Conservation (phyloP, 2,888 invertebrate species). For the Hirtodrosophila trivittata region DNA sequence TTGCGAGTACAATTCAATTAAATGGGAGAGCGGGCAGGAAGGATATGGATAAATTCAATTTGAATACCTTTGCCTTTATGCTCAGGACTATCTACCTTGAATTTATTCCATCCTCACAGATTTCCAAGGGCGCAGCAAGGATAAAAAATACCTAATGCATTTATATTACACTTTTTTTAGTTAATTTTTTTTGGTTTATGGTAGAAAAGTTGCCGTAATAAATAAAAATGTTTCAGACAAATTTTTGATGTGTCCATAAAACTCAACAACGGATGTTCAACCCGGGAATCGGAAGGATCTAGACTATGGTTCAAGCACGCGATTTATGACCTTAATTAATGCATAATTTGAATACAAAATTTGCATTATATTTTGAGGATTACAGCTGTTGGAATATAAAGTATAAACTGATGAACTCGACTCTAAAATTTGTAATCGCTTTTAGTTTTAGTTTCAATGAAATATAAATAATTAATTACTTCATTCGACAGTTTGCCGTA, state of each 20-base stretch:
- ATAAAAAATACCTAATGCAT: slow-evolving; percentile 49
- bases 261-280: slow-evolving; percentile 2
- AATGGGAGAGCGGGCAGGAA: slow-evolving; percentile 30
- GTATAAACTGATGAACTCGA: not conserved
- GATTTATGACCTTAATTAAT: slow-evolving; percentile 34
- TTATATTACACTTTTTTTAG: slow-evolving; percentile 42
- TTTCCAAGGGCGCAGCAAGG: slow-evolving; percentile 13
- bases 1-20: slow-evolving; percentile 69
- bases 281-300: not conserved
- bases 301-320: not conserved
- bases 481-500: too few species aligned
- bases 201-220: slow-evolving; percentile 49
- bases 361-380: not conserved
- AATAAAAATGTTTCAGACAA: slow-evolving; percentile 54
- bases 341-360: not conserved
- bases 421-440: too few species aligned
- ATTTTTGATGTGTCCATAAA: slow-evolving; percentile 28
- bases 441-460: too few species aligned
- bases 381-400: slow-evolving; percentile 12
- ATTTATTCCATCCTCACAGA: slow-evolving; percentile 21
- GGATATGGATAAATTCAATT: slow-evolving; percentile 28
- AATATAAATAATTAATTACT: too few species aligned
- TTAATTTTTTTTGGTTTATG: not conserved
- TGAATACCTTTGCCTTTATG: slow-evolving; percentile 44
- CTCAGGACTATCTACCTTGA: slow-evolving; percentile 10